Base-by-base conservation (phyloP, 2,113 vertebrate genomes). In the Oreochromis aureus region DNA sequence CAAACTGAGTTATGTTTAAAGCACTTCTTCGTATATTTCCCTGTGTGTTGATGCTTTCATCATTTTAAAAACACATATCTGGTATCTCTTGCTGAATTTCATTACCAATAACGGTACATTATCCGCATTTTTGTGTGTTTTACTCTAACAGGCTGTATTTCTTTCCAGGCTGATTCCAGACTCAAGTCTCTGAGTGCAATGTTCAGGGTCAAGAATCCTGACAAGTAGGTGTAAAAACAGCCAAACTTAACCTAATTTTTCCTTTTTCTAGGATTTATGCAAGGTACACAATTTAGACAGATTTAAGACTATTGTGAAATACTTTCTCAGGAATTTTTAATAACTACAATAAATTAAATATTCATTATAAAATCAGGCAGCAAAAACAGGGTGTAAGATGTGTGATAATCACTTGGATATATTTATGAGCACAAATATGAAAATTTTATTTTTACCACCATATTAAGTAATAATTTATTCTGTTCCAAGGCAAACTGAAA, bases 151-250 rank as follows among this genome's bases (percentile, higher is more conserved):
- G n/a, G n/a, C n/a, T n/a, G 11, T 56, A 4, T 27, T 61, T 86
- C 9, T 90, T n/a, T n/a, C n/a, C 95, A 99, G 98, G 97, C 96
- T 94, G 98, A 99, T 94, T 98, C 98, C 94, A 97, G 97, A 95
- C 96, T 99, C 91, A 99, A 98, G 96, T 97, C 98, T 92, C 95
- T 99, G 94, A 99, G 96, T 97, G 98, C 98, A 93, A 98, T 96
- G 91, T 98, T 98, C 94, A 96, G 98, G 97, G 98, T 99, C 94
- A 99, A 98, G 96, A 99, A 98, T 94, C 98, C 98, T 93, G 98
- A 99, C 96, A 98, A 97, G 98, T 99, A 97, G 94, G 98, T 97
- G 56, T 89, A 84, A 82, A 81, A 34, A 32, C n/a, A 3, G 46
- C 22, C 41, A 18, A 44, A 73, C 9, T 0, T 10, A 27, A 46